A percentile compares a stretch with the other conserved stretches of the same genome.
Evolutionary conservation across 2,888 invertebrate genomes (phyloP).

Genomic region (Sarcophaga variegata): DNA sequence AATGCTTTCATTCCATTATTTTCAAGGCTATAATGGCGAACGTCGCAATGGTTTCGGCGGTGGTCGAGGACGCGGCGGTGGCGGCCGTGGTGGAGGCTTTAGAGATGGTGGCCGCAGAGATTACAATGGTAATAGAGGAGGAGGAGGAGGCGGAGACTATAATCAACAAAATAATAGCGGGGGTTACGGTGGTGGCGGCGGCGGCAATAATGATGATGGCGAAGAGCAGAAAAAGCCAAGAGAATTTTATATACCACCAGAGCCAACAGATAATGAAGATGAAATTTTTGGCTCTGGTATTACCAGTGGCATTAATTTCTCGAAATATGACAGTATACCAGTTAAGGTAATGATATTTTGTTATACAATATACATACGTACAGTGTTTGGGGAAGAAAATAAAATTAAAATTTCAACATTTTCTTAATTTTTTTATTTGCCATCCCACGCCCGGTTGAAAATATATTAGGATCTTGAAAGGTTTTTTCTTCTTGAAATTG

Average conservation of each 20-base stretch:
- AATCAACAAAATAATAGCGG: slow-evolving; percentile 72
- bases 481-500: no score
- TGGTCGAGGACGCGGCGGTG: slow-evolving; percentile 45
- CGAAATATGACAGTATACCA: slow-evolving; percentile 93
- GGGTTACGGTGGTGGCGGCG: slow-evolving; percentile 38
- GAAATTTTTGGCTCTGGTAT: slow-evolving; percentile 88
- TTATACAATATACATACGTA: no score
- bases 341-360: slow-evolving; percentile 86
- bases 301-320: slow-evolving; percentile 94
- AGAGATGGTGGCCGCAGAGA: slow-evolving; percentile 68
- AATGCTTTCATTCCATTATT: no score
- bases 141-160: background rate
- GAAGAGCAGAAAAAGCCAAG: slow-evolving; percentile 83
- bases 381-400: background rate
- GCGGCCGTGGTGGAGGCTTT: slow-evolving; percentile 50
- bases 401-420: background rate
- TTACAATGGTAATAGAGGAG: slow-evolving; percentile 71
- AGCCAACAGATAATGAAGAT: slow-evolving; percentile 87
- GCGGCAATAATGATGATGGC: slow-evolving; percentile 68
- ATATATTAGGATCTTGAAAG: slow-evolving; percentile 4
- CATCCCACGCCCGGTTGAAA: background rate
- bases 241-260: slow-evolving; percentile 88
- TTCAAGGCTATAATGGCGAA: slow-evolving; percentile 55
- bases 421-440: no score
- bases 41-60: slow-evolving; percentile 64